A percentile compares a stretch with the other conserved stretches of the same genome.
Conservation (phyloP, 2,888 invertebrate genomes). For the Rotaria magnacalcarata region DNA sequence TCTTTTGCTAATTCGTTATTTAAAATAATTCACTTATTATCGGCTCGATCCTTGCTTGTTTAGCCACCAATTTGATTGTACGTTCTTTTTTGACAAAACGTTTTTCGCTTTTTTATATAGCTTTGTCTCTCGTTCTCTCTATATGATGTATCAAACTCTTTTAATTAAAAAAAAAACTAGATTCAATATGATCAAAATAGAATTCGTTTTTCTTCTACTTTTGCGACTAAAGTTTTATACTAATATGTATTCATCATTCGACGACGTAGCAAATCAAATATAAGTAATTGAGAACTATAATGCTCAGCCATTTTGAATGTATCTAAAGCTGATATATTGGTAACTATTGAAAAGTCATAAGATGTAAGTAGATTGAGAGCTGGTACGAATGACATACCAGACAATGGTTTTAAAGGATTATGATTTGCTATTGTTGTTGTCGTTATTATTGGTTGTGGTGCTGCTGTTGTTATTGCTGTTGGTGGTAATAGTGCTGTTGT, state of each 20-base stretch:
- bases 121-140: neutral
- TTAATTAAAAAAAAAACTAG: slow-evolving; percentile 22
- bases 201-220: neutral
- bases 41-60: neutral
- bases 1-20: neutral
- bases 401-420: neutral
- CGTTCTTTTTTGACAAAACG: neutral
- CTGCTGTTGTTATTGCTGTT: too few species aligned
- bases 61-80: slow-evolving; percentile 6
- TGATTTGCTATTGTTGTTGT: neutral
- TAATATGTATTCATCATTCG: neutral
- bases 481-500: too few species aligned
- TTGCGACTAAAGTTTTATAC: neutral
- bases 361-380: neutral
- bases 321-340: neutral
- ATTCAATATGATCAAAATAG: neutral
- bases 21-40: slow-evolving; percentile 21
- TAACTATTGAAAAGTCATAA: neutral
- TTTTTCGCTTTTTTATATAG: neutral
- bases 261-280: neutral
- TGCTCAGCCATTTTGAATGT: neutral
- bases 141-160: slow-evolving; percentile 20
- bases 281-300: neutral
- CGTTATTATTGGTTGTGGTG: neutral
- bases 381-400: neutral